These are phyloP conservation scores for Homalodisca vitripennis DNA, from an alignment of 1,140 invertebrate genomes.

Conservation along the genomic window DNA sequence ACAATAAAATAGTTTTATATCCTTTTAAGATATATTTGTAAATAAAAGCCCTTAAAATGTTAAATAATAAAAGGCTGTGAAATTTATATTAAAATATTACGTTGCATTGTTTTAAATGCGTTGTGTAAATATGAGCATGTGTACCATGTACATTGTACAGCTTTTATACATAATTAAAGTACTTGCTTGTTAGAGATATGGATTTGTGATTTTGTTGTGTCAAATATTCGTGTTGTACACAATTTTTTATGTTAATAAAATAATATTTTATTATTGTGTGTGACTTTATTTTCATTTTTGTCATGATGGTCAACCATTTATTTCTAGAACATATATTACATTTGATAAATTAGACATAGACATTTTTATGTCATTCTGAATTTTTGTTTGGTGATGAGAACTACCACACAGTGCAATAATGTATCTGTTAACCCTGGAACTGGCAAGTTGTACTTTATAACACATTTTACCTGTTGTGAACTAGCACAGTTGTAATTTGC, in stretches of 20 bases:
- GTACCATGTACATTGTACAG: constrained; percentile 18
- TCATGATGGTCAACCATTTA: no score
- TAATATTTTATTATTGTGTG: neutral
- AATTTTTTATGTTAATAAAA: neutral
- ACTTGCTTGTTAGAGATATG: neutral
- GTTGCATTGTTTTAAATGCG: constrained; percentile 4
- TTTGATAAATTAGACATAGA: no score
- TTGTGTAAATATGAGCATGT: constrained; percentile 7
- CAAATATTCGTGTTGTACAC: neutral
- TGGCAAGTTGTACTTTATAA: no score
- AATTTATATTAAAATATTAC: neutral
- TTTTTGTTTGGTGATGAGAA: no score
- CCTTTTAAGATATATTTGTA: neutral
- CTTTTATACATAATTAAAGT: neutral
- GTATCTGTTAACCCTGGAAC: no score
- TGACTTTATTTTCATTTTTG: no score
- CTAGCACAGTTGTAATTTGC: no score
- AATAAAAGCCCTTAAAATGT: no score
- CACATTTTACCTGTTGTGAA: no score
- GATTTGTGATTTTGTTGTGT: neutral
- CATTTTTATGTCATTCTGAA: no score
- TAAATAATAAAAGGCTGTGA: neutral
- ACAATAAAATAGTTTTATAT: neutral
- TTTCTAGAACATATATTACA: no score
- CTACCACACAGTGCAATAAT: no score